Percentiles rank a stretch among this genome's conserved stretches.
These are phyloP conservation scores for Perca flavescens DNA, from an alignment of 2,113 vertebrate species.

Conservation along the genomic window DNA sequence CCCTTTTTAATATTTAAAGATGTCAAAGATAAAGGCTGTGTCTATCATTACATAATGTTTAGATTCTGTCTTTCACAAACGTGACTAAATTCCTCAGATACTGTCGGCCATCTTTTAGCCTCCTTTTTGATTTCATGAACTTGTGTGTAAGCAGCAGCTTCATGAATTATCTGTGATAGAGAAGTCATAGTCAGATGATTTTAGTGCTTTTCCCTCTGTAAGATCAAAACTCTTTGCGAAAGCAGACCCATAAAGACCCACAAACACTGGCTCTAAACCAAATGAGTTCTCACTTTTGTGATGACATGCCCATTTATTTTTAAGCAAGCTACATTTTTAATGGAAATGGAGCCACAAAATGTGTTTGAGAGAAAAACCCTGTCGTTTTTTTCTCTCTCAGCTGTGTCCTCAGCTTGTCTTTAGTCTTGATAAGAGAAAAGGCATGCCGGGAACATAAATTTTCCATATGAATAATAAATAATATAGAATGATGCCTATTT, in stretches of 20 bases:
- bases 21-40: neutral
- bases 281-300: constrained; percentile 54
- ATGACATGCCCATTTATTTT: constrained; percentile 66
- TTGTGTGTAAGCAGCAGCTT: constrained; percentile 3
- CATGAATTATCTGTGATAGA: constrained; percentile 22
- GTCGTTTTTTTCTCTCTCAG: constrained; percentile 33
- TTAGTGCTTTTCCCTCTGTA: constrained; percentile 10
- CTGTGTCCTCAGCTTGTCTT: constrained; percentile 44
- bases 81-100: constrained; percentile 21
- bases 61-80: neutral
- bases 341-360: constrained; percentile 39
- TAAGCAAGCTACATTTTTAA: constrained; percentile 72
- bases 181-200: constrained; percentile 6
- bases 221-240: neutral
- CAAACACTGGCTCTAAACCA: constrained; percentile 52
- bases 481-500: constrained; percentile 33
- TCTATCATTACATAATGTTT: neutral
- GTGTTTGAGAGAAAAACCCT: constrained; percentile 22
- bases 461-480: constrained; percentile 63
- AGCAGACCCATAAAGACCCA: constrained; percentile 25
- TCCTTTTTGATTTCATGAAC: constrained; percentile 28
- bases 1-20: neutral
- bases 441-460: constrained; percentile 54
- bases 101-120: neutral
- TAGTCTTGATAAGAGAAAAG: constrained; percentile 32